Conservation (phyloP, 2,113 vertebrate species). For the Microtus oregoni region DNA sequence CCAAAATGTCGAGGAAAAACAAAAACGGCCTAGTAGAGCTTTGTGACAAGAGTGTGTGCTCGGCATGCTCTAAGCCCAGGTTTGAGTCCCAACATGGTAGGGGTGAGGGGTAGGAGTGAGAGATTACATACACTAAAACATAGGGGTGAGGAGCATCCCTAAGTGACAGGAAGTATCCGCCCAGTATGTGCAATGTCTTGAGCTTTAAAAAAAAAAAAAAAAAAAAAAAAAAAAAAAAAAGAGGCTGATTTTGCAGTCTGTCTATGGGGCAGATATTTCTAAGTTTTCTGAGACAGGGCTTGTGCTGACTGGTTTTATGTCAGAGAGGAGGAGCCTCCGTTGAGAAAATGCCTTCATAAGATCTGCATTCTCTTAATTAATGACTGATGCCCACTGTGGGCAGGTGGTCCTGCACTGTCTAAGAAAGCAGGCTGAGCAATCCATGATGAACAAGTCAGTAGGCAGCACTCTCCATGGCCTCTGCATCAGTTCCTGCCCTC, state of each 20-base stretch:
- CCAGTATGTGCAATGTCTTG: not conserved
- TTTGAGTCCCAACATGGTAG: not conserved
- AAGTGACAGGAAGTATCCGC: not conserved
- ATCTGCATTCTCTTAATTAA: not conserved
- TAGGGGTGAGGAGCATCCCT: not conserved
- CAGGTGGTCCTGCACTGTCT: not conserved
- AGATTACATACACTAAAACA: not conserved
- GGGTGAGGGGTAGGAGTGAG: no score
- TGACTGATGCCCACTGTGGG: not conserved
- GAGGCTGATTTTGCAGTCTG: constrained; percentile 20
- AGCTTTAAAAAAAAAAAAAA: not conserved
- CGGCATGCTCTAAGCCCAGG: not conserved
- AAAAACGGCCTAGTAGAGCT: not conserved
- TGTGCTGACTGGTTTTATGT: not conserved
- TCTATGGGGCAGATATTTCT: not conserved
- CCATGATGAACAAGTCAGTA: not conserved
- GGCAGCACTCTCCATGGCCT: not conserved
- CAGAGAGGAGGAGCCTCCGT: not conserved
- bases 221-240: not conserved
- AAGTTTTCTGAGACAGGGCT: not conserved
- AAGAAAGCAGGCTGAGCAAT: not conserved
- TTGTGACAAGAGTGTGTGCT: not conserved
- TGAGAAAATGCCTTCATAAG: not conserved
- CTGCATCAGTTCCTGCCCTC: not conserved
- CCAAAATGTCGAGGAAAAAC: not conserved